These are phyloP conservation scores for Meloidogyne hapla DNA, from an alignment of 1,140 invertebrate species.

Conservation along the genomic window DNA sequence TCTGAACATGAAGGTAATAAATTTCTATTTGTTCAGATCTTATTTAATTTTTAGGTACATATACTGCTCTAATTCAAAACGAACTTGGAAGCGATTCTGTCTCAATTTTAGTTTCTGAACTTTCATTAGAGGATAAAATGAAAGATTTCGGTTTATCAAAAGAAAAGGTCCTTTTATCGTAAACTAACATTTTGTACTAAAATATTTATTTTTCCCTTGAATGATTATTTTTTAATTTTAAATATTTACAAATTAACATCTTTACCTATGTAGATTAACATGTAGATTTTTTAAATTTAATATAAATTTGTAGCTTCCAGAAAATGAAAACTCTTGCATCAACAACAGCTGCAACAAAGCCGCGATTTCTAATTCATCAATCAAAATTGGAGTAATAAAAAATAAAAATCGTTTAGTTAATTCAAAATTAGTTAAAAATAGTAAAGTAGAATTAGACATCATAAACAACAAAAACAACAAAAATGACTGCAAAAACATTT, in stretches of 20 bases:
- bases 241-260: not conserved
- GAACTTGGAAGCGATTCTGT: constrained; percentile 20
- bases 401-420: not conserved
- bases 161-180: not conserved
- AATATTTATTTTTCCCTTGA: too few species aligned
- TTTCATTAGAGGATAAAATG: constrained; percentile 11
- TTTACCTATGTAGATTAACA: not conserved
- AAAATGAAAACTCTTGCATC: not conserved
- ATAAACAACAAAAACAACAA: not conserved
- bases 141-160: not conserved
- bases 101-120: constrained; percentile 16
- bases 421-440: not conserved
- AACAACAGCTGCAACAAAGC: not conserved
- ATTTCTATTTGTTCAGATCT: not conserved
- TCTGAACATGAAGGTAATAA: constrained; percentile 22
- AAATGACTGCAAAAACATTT: not conserved
- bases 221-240: not conserved
- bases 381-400: not conserved
- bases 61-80: constrained; percentile 22
- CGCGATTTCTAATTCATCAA: not conserved
- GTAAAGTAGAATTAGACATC: not conserved
- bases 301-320: constrained; percentile 3
- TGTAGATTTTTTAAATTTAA: not conserved
- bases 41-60: constrained; percentile 13
- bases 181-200: not conserved